Base-by-base conservation (phyloP, 2,888 invertebrate species). In the Pristionchus mayeri region DNA sequence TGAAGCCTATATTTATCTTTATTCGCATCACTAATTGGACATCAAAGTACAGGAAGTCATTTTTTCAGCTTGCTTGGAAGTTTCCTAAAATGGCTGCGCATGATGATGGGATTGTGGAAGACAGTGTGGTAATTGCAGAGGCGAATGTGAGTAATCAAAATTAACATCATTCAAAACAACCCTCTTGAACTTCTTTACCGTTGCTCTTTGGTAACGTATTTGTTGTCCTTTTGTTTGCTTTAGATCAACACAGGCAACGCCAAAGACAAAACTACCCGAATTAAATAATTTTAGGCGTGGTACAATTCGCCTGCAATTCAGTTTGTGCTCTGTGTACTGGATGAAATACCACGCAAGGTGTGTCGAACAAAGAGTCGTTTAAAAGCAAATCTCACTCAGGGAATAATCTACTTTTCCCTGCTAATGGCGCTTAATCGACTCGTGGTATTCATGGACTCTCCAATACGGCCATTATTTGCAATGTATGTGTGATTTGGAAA, bases 371-470 rank as follows among this genome's bases (percentile, higher is more conserved):
- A n/a, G n/a, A n/a, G n/a, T n/a, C n/a, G n/a, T 30, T 67, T 37
- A 0, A 54, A 54, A 54, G 16, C 3, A 16, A 4, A 21, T 16
- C 18, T 0, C 18, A 18, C n/a, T 67, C 67, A 67, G 67, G 67
- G 67, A 21, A 67, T 67, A 21, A 16, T 67, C 37, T 67, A 67
- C 37, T 37, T 67, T 4, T 67, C 67, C 4, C 67, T 67, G 2
- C 67, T 67, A n/a, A 67, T 67, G 67, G 67, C 67, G 7, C 67
- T 67, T 21, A 67, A 67, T 37, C 67, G 67, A 18, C 67, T 67
- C 67, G 67, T 37, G 2, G 67, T 67, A 6, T 67, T 67, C n/a
- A 37, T 67, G 0, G 37, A 34, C 18, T 37, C 67, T 0, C 37
- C 67, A n/a, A 21, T 67, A n/a, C 37, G 3, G 37, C 18, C 67